A percentile compares a stretch with the other conserved stretches of the same genome.
These are phyloP conservation scores for Toxostoma redivivum DNA, from an alignment of 2,113 vertebrate species.

Conservation along the genomic window DNA sequence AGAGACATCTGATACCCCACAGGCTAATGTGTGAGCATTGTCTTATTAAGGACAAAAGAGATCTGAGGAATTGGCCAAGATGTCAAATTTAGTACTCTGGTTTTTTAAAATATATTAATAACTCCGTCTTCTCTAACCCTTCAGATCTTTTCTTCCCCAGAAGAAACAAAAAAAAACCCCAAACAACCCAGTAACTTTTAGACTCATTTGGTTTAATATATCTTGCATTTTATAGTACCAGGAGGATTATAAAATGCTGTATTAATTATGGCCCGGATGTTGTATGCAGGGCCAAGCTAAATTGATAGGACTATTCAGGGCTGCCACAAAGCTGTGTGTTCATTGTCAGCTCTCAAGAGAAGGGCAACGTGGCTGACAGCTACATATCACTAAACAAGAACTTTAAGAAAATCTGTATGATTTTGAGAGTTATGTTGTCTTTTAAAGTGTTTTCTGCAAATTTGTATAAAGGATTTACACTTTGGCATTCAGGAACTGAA, in stretches of 20 bases:
- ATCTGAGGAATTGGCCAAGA: neutral
- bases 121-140: neutral
- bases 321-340: neutral
- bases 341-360: neutral
- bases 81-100: neutral
- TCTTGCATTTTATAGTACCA: slow-evolving; percentile 1
- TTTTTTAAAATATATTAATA: neutral
- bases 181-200: neutral
- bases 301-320: neutral
- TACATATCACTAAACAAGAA: neutral
- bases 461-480: neutral
- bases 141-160: neutral
- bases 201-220: neutral
- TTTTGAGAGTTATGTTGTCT: neutral
- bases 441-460: neutral
- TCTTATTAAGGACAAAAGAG: neutral
- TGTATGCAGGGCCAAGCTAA: neutral
- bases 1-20: neutral
- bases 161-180: neutral
- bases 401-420: neutral
- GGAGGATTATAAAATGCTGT: slow-evolving; percentile 15
- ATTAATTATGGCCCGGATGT: slow-evolving; percentile 47
- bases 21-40: neutral
- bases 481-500: neutral
- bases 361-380: neutral